phyloP scores from a whole-genome alignment of 2,113 vertebrate genomes.

The Danio rerio region DNA sequence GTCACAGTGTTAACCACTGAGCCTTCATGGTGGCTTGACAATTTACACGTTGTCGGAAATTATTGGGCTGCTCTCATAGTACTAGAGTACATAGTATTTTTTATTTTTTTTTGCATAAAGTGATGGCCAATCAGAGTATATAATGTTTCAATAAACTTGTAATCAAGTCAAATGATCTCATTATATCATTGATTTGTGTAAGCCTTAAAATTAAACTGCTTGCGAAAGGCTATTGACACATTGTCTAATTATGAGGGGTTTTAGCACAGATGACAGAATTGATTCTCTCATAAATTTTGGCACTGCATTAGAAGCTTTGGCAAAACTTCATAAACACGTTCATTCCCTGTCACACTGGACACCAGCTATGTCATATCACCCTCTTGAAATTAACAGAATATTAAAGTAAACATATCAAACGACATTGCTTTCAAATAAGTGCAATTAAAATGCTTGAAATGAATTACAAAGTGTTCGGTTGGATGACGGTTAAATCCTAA shows the following conservation, averaged over 20 bases:
- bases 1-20: too few species aligned
- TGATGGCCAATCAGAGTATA: not conserved
- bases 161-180: conserved; percentile 20
- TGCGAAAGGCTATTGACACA: conserved; percentile 11
- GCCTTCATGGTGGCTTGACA: too few species aligned
- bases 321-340: conserved; percentile 40
- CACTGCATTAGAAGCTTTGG: conserved; percentile 41
- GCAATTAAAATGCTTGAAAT: conserved; percentile 66
- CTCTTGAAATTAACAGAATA: conserved; percentile 19
- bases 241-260: conserved; percentile 41
- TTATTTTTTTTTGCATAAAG: not conserved
- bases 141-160: conserved; percentile 1
- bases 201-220: conserved; percentile 38
- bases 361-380: conserved; percentile 27
- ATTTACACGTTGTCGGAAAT: too few species aligned
- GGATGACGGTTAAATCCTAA: too few species aligned
- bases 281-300: conserved; percentile 46
- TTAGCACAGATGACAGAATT: conserved; percentile 37
- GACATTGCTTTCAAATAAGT: conserved; percentile 58
- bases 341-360: conserved; percentile 45
- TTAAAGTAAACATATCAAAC: conserved; percentile 50
- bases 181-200: conserved; percentile 44
- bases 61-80: too few species aligned
- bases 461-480: conserved; percentile 60
- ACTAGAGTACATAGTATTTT: too few species aligned